These are phyloP conservation scores for mouse (Mus musculus) DNA, from an alignment of 2,113 vertebrate genomes.

Conservation along the genomic window DNA sequence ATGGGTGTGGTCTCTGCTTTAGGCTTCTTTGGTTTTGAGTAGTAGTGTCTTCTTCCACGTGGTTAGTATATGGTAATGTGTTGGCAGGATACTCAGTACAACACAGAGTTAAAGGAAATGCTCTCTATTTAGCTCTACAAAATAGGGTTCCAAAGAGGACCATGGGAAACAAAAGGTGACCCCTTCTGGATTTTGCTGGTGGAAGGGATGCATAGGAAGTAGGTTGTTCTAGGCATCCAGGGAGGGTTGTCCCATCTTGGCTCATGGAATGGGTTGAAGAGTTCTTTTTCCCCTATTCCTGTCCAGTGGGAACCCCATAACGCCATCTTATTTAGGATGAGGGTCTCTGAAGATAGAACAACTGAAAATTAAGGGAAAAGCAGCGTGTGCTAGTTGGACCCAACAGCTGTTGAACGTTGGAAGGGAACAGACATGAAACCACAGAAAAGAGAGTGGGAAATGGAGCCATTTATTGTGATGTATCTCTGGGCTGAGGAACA, in stretches of 20 bases:
- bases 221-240: background rate
- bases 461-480: background rate
- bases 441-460: background rate
- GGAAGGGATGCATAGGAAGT: background rate
- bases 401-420: background rate
- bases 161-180: background rate
- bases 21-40: constrained; percentile 17
- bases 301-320: background rate
- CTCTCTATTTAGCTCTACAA: background rate
- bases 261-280: background rate
- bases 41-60: background rate
- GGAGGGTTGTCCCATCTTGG: background rate
- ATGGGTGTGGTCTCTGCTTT: background rate
- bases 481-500: background rate
- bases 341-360: background rate
- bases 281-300: background rate
- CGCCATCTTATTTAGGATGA: constrained; percentile 1
- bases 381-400: background rate
- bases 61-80: background rate
- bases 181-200: background rate
- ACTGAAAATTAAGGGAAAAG: background rate
- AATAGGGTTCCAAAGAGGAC: background rate
- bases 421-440: background rate
- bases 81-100: background rate
- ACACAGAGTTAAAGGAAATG: background rate